Evolutionary conservation across 2,888 invertebrate genomes (phyloP).

Genomic region (Rhimphoctona megacephalus): DNA sequence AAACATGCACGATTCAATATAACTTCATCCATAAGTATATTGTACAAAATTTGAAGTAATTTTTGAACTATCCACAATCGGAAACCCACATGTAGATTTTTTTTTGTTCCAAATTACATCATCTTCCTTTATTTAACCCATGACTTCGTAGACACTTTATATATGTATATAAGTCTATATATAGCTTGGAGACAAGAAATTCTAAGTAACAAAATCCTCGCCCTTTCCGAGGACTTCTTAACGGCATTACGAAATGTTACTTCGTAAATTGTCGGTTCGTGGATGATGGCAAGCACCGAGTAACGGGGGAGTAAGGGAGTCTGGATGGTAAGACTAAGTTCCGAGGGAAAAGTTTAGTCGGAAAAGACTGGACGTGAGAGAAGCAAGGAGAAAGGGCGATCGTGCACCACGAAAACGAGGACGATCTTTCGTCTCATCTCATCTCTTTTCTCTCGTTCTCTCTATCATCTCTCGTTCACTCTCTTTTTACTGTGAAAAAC

Average conservation of each 20-base stretch:
- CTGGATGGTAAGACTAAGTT: constrained; percentile 56
- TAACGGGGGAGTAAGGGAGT: constrained; percentile 40
- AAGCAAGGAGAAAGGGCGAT: constrained; percentile 21
- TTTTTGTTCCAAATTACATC: background rate
- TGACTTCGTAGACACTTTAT: background rate
- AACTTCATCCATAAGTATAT: background rate
- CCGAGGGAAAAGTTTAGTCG: constrained; percentile 61
- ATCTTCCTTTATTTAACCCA: background rate
- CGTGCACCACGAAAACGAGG: constrained; percentile 62
- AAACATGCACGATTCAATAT: background rate
- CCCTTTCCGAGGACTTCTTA: constrained; percentile 59
- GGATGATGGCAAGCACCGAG: constrained; percentile 50
- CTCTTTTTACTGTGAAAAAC: constrained; percentile 51
- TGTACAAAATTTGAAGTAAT: background rate
- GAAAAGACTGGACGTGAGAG: constrained; percentile 46
- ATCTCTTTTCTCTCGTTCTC: too few species aligned
- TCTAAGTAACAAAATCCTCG: constrained; percentile 48
- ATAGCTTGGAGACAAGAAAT: constrained; percentile 35
- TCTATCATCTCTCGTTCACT: constrained; percentile 32
- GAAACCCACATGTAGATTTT: background rate
- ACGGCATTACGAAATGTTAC: constrained; percentile 69
- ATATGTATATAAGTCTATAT: background rate
- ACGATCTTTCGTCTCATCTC: constrained; percentile 31
- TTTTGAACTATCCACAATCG: background rate
- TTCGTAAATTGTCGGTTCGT: constrained; percentile 69